Evolutionary conservation across 2,113 vertebrate species (phyloP), one percentile per base, ranked within the genome.

Genomic region (Maccullochella peelii): DNA sequence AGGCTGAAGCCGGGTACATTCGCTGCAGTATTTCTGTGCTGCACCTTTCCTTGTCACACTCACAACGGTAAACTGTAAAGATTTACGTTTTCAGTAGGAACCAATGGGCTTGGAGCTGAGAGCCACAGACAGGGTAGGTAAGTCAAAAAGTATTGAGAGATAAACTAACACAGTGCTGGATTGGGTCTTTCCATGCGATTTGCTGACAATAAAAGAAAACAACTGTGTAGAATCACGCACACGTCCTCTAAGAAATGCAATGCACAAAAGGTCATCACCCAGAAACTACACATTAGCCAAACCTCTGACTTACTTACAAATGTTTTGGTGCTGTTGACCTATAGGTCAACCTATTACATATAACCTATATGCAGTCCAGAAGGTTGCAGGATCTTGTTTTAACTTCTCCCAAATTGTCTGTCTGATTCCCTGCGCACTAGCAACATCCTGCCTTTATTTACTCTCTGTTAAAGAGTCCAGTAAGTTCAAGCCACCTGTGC

Each of bases 401-500:
- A 33, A 71, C 11, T 11, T 21, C 21, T 30, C 20, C 36, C 50
- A n/a, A 47, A 52, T 66, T 10, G 16, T 21, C 68, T 49, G 15
- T 5, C 21, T 6, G 8, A 4, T 74, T 84, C 55, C 55, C 71
- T 40, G 40, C 14, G 0, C 3, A 42, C 30, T 1, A 33, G 20
- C 25, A 67, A 40, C 20, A 9, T 33, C 49, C n/a, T 30, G 0
- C 0, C 14, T 77, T 75, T 54, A 75, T 70, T 75, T 27, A 10
- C 33, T 33, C 23, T 42, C 23, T 42, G 18, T 73, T 50, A 78
- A 55, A 38, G 18, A 55, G 21, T 30, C 27, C 15, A n/a, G 30
- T 63, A 42, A 57, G n/a, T 42, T 30, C 6, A 23, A 16, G 50
- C 47, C 75, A 70, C n/a, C 68, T 78, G 79, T 50, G 67, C 18